Evolutionary conservation across 1,140 invertebrate species (phyloP).

Genomic region (Drosophila watanabei): DNA sequence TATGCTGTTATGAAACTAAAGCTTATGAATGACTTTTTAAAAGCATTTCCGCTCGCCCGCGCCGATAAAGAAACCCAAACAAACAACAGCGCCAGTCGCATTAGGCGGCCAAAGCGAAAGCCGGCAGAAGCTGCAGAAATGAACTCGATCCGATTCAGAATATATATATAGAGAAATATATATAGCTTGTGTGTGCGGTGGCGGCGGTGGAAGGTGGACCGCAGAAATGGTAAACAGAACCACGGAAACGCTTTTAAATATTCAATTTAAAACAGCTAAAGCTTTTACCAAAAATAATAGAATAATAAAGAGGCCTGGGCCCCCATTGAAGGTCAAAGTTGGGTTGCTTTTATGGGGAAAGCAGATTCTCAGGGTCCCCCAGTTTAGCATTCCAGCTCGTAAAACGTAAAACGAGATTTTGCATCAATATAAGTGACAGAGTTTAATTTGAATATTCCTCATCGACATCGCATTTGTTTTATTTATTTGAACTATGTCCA

Average conservation of each 20-base stretch:
- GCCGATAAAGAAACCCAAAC: slow-evolving; percentile 51
- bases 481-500: slow-evolving; percentile 18
- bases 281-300: slow-evolving; percentile 41
- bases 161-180: background rate
- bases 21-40: slow-evolving; percentile 81
- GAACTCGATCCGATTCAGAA: slow-evolving; percentile 38
- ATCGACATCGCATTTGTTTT: slow-evolving; percentile 13
- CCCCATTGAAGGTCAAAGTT: slow-evolving; percentile 13
- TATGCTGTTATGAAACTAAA: slow-evolving; percentile 70
- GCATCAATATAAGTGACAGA: background rate
- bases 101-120: slow-evolving; percentile 45
- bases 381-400: background rate
- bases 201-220: slow-evolving; percentile 11
- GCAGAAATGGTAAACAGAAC: slow-evolving; percentile 25
- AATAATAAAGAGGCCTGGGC: slow-evolving; percentile 12
- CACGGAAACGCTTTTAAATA: slow-evolving; percentile 40
- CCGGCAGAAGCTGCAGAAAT: slow-evolving; percentile 34
- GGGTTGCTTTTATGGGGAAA: background rate
- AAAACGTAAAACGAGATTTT: background rate
- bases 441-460: slow-evolving; percentile 17
- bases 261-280: slow-evolving; percentile 43
- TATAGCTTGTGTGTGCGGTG: background rate
- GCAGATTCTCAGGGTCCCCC: background rate
- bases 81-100: slow-evolving; percentile 57
- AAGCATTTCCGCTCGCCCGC: slow-evolving; percentile 55